Percentiles rank a stretch among this genome's conserved stretches.
phyloP scores from a whole-genome alignment of 2,888 invertebrate genomes.

The Drosophila nr. perissopoda region DNA sequence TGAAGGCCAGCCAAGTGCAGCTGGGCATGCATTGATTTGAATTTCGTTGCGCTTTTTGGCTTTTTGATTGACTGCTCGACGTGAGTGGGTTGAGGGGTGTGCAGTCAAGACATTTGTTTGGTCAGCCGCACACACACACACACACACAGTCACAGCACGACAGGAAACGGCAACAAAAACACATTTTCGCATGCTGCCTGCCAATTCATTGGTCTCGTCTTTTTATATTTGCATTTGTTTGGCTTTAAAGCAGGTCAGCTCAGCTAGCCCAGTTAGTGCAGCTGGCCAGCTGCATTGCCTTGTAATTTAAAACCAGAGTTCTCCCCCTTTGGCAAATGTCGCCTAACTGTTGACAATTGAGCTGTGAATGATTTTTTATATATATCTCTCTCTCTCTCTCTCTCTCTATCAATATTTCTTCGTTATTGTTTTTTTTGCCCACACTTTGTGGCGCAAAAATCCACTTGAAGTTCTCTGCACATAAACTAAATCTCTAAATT shows the following conservation, averaged over 20 bases:
- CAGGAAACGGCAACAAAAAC: conserved; percentile 47
- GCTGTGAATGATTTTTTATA: conserved; percentile 51
- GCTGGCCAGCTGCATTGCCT: conserved; percentile 30
- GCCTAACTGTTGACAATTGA: conserved; percentile 67
- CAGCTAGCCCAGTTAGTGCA: conserved; percentile 40
- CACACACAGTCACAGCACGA: conserved; percentile 9
- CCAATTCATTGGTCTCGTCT: conserved; percentile 54
- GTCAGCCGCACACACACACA: conserved; percentile 59
- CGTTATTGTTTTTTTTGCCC: conserved; percentile 25
- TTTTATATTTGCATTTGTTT: conserved; percentile 74
- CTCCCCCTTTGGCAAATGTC: conserved; percentile 13
- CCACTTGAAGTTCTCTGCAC: conserved; percentile 52
- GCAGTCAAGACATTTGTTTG: conserved; percentile 69
- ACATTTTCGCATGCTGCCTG: conserved; percentile 33
- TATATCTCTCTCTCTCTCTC: no score
- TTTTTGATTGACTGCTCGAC: conserved; percentile 61
- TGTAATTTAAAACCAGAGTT: conserved; percentile 61
- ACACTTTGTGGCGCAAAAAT: conserved; percentile 58
- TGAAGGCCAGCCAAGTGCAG: conserved; percentile 59
- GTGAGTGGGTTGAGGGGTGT: conserved; percentile 11
- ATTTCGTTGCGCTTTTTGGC: conserved; percentile 69
- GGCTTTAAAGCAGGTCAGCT: conserved; percentile 72
- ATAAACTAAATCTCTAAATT: conserved; percentile 48
- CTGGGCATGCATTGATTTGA: conserved; percentile 76
- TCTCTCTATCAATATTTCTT: conserved; percentile 10